Evolutionary conservation across 2,113 vertebrate species (phyloP), one percentile per base, ranked within the genome.

Genomic region (Pionites leucogaster): DNA sequence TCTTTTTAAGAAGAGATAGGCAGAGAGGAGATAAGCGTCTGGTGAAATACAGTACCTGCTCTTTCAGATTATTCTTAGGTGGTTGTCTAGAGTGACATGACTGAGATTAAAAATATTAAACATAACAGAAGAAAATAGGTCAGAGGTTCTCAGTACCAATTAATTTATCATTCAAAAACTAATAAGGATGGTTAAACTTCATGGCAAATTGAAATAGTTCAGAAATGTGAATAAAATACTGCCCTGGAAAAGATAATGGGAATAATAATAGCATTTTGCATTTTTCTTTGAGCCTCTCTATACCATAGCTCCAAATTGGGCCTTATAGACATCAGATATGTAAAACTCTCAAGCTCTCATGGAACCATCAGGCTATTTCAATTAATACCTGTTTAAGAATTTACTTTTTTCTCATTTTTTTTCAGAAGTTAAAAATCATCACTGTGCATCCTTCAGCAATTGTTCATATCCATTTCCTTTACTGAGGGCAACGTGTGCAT

Each of bases 141-240:
- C 35, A 20, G 47, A 50, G 35, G 81, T 84, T 81, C 33, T 70
- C 82, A 81, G 62, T 85, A 94, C 62, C 71, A 96, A 95, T 97
- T 97, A 97, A 94, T 96, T 92, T 90, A 62, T 39, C 67, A 83
- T 93, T 92, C 57, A 42, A 57, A 94, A 88, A 82, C 33, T 44
- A 95, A 95, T 44, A 92, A 64, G 77, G 70, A 80, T 78, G 44
- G 50, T 72, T 83, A 93, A 93, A 91, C n/a, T 87, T 70, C 44
- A 95, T 31, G 47, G 52, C 9, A 91, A 79, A 91, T 72, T 86
- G 60, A 95, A 95, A 85, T 35, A 77, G 55, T 92, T 93, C 81
- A 88, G 88, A 95, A 94, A 94, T 37, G 28, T 74, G 70, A 88
- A 78, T 71, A 88, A 84, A 88, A 86, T 81, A 50, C 14, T 37